Base-by-base conservation (phyloP, 2,888 invertebrate species). In the Germaria angustata region DNA sequence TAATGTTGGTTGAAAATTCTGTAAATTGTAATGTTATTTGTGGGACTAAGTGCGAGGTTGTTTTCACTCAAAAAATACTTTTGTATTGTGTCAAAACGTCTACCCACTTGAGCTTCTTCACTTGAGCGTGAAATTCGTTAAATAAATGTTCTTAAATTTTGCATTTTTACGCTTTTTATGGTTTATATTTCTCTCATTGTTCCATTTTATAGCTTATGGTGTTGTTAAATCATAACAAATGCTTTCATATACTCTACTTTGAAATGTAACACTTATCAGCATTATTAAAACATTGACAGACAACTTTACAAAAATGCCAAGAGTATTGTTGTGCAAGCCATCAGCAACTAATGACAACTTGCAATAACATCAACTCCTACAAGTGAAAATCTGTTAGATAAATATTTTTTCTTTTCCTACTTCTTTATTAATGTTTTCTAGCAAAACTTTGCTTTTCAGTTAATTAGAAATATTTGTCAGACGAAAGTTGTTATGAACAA, bases 261-360 rank as follows among this genome's bases (percentile, higher is more conserved):
- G 11, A 46, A 65, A 53, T 34, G 34, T n/a, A 71, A 20, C 13
- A 39, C 36, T 59, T 59, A 59, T 24, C 5, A 36, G 36, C 34
- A 28, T 28, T 28, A 13, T 72, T 72, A 49, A 24, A 49, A 72
- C 36, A 72, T 59, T 59, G 71, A 61, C 59, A 49, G 59, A 49
- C 71, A 72, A 59, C 49, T 72, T 72, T 49, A 28, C 36, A 36
- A 72, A 72, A 72, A 36, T 72, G 46, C 71, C 39, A 59, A 39
- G 24, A 49, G 71, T 49, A 72, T 49, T 59, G 46, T 59, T 69
- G 39, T 72, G 34, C 49, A 39, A 28, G 20, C 41, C 59, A 39
- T 36, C 36, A 72, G 34, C 49, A 39, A 17, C 34, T 59, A 24
- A 15, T 9, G 49, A 72, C 71, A 34, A 34, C n/a, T 46, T 57